These are phyloP conservation scores for Macrotis lagotis DNA, from an alignment of 2,113 vertebrate species.

Conservation along the genomic window DNA sequence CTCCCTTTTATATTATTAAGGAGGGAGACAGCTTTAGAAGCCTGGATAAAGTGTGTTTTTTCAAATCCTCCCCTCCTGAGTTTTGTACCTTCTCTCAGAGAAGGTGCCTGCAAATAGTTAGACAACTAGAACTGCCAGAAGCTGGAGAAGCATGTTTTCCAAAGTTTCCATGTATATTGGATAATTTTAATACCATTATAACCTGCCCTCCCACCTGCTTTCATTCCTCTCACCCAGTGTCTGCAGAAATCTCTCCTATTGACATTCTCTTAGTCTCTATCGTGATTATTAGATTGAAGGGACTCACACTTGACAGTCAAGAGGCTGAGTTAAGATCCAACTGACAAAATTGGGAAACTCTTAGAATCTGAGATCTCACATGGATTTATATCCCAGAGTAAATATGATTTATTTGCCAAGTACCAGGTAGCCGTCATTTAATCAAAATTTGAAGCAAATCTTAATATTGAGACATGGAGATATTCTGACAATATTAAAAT, in stretches of 20 bases:
- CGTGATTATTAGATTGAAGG: slow-evolving; percentile 1
- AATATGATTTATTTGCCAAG: slow-evolving; percentile 4
- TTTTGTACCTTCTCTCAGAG: slow-evolving; percentile 28
- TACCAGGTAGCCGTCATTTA: slow-evolving; percentile 29
- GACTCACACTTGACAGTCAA: not conserved
- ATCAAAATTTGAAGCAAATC: slow-evolving; percentile 48
- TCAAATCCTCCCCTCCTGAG: not conserved
- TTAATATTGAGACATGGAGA: slow-evolving; percentile 20
- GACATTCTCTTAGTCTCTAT: not conserved
- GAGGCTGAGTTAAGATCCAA: not conserved
- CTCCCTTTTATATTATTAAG: not conserved
- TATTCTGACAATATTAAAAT: slow-evolving; percentile 37
- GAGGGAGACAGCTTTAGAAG: not conserved
- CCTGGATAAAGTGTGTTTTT: not conserved
- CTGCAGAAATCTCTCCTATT: not conserved
- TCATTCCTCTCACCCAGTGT: not conserved
- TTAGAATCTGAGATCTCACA: not conserved
- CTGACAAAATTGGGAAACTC: not conserved
- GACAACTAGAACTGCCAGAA: not conserved
- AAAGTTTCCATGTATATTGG: slow-evolving; percentile 17
- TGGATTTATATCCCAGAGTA: slow-evolving; percentile 5
- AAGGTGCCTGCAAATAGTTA: not conserved
- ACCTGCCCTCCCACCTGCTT: not conserved
- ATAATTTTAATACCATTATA: slow-evolving; percentile 38
- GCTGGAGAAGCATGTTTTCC: slow-evolving; percentile 24